Percentiles rank a stretch among this genome's conserved stretches.
These are phyloP conservation scores for Psittacus erithacus DNA, from an alignment of 2,113 vertebrate species.

Conservation along the genomic window DNA sequence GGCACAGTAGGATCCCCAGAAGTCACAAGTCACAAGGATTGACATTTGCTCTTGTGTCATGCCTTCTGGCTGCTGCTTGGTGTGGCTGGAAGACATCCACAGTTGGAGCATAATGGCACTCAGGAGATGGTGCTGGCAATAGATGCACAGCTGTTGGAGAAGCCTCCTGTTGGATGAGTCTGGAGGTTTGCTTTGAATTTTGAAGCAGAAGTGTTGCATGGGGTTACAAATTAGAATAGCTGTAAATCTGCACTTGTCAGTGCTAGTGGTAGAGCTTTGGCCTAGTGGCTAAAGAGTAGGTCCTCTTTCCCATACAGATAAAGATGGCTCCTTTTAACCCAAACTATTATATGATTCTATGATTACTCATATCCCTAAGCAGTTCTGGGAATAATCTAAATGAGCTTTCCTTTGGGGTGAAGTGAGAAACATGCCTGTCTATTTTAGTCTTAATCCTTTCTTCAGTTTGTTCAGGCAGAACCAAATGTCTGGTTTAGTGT, in stretches of 20 bases:
- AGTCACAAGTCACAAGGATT: neutral
- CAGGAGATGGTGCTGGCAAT: neutral
- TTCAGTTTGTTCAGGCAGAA: neutral
- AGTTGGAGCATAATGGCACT: neutral
- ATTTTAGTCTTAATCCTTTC: neutral
- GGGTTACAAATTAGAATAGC: neutral
- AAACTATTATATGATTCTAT: neutral
- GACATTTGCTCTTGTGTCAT: neutral
- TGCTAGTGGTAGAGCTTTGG: neutral
- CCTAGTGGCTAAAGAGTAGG: neutral
- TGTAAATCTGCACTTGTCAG: neutral
- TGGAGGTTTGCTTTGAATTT: neutral
- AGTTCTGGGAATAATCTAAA: neutral
- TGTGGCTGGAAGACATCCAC: neutral
- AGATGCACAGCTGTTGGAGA: neutral
- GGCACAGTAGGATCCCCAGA: neutral
- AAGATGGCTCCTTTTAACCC: neutral
- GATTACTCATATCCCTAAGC: neutral
- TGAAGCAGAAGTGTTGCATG: neutral
- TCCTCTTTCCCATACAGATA: neutral
- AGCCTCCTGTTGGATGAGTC: neutral
- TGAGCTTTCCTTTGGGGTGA: neutral
- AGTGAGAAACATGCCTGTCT: neutral
- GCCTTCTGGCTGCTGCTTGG: neutral
- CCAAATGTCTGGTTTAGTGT: neutral